These are phyloP conservation scores for Antheraea mylitta DNA, from an alignment of 1,140 invertebrate species.

Conservation along the genomic window DNA sequence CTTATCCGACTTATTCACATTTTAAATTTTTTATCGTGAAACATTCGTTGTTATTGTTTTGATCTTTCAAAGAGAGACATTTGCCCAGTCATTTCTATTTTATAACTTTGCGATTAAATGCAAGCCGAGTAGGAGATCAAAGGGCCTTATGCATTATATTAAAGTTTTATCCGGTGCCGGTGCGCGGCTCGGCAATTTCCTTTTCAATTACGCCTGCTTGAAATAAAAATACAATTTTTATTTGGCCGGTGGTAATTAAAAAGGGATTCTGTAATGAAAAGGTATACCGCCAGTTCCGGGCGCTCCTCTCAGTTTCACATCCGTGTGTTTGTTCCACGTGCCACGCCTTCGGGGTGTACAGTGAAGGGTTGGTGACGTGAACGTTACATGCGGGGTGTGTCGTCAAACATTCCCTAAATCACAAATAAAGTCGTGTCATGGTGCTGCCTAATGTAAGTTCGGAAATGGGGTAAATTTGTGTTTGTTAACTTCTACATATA, in stretches of 20 bases:
- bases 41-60: slow-evolving; percentile 11
- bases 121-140: slow-evolving; percentile 72
- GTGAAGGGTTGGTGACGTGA: slow-evolving; percentile 54
- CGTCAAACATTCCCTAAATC: slow-evolving; percentile 45
- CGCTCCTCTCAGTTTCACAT: slow-evolving; percentile 74
- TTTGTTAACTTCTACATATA: too few relatives aligned
- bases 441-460: too few relatives aligned
- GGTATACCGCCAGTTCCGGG: slow-evolving; percentile 73
- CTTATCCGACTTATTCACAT: slow-evolving; percentile 22
- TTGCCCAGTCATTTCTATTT: slow-evolving; percentile 18
- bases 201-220: slow-evolving; percentile 77
- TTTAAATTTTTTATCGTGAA: slow-evolving; percentile 21
- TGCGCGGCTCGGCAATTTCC: slow-evolving; percentile 69
- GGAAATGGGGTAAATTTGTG: too few relatives aligned
- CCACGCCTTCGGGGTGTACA: slow-evolving; percentile 61
- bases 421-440: slow-evolving; percentile 22
- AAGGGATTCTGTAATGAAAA: slow-evolving; percentile 77
- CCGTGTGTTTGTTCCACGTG: slow-evolving; percentile 71
- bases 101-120: slow-evolving; percentile 60
- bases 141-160: slow-evolving; percentile 75
- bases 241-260: slow-evolving; percentile 75
- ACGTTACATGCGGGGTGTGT: slow-evolving; percentile 26
- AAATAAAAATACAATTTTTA: slow-evolving; percentile 78
- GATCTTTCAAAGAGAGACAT: slow-evolving; percentile 10
- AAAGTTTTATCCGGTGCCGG: slow-evolving; percentile 70